These are phyloP conservation scores for Dorcus parallelipipedus DNA, from an alignment of 2,888 invertebrate genomes.

Conservation along the genomic window DNA sequence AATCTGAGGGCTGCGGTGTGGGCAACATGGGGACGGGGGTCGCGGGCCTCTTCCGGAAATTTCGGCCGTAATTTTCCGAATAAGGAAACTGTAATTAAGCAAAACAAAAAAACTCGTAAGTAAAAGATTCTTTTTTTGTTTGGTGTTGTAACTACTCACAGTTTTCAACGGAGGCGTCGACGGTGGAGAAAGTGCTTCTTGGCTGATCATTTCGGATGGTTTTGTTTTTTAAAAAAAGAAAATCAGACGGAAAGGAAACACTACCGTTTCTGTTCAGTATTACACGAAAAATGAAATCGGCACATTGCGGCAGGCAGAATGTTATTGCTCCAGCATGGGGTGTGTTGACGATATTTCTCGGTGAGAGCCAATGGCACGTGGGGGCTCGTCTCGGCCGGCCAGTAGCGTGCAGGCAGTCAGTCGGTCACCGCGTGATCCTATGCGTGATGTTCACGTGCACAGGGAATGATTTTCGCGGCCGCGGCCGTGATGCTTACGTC, in stretches of 20 bases:
- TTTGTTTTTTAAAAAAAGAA: not conserved
- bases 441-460: conserved; percentile 84
- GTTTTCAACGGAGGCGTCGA: conserved; percentile 67
- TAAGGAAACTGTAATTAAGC: not conserved
- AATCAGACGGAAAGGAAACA: conserved; percentile 2
- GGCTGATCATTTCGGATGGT: conserved; percentile 24
- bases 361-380: conserved; percentile 24
- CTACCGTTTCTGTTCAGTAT: not conserved
- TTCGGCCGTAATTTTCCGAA: not conserved
- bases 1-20: conserved; percentile 84
- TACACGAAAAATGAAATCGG: conserved; percentile 32
- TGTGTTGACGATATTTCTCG: conserved; percentile 50
- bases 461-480: conserved; percentile 63
- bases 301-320: conserved; percentile 32
- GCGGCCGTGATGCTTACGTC: conserved; percentile 65
- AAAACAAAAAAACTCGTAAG: not conserved
- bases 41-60: conserved; percentile 30
- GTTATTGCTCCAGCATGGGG: conserved; percentile 49
- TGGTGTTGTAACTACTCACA: conserved; percentile 32
- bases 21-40: conserved; percentile 41
- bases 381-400: conserved; percentile 61
- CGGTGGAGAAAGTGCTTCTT: conserved; percentile 60
- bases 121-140: not conserved
- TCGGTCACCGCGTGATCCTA: conserved; percentile 71
- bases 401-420: conserved; percentile 63